Evolutionary conservation across 1,140 invertebrate genomes (phyloP).

Genomic region (Rhizoglyphus robini): DNA sequence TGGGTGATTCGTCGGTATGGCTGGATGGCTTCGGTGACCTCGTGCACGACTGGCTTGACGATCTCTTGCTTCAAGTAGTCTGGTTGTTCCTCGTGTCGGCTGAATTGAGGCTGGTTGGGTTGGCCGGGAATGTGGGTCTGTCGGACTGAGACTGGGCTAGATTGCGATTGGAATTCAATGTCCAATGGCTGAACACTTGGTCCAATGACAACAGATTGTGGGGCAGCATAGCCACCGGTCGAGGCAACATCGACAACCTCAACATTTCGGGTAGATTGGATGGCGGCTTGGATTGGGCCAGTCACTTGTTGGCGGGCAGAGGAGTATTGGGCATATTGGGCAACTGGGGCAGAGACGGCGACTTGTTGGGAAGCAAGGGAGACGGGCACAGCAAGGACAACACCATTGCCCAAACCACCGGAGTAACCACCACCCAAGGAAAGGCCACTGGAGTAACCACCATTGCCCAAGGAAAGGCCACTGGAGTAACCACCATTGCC

Average conservation of each 20-base stretch:
- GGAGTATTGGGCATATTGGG: not conserved
- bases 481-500: too few relatives aligned
- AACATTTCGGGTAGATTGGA: conserved; percentile 1
- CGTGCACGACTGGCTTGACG: conserved; percentile 19
- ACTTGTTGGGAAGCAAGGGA: not conserved
- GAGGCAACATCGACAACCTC: conserved; percentile 18
- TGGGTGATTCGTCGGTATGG: conserved; percentile 21
- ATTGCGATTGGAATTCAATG: conserved; percentile 20
- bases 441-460: not conserved
- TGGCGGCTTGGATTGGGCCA: conserved; percentile 18
- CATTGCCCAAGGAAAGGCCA: not conserved
- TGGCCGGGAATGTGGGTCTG: conserved; percentile 19
- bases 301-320: not conserved
- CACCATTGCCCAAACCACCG: not conserved
- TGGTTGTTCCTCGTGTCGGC: conserved; percentile 8
- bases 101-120: not conserved
- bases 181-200: conserved; percentile 16
- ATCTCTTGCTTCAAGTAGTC: conserved; percentile 13
- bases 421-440: too few relatives aligned
- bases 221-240: not conserved
- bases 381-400: not conserved
- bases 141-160: conserved; percentile 9
- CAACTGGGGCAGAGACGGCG: not conserved
- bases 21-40: conserved; percentile 11
- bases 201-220: conserved; percentile 17